A percentile compares a stretch with the other conserved stretches of the same genome.
Conservation (phyloP, 2,797 vertebrate species). For the Babyrousa celebensis region DNA sequence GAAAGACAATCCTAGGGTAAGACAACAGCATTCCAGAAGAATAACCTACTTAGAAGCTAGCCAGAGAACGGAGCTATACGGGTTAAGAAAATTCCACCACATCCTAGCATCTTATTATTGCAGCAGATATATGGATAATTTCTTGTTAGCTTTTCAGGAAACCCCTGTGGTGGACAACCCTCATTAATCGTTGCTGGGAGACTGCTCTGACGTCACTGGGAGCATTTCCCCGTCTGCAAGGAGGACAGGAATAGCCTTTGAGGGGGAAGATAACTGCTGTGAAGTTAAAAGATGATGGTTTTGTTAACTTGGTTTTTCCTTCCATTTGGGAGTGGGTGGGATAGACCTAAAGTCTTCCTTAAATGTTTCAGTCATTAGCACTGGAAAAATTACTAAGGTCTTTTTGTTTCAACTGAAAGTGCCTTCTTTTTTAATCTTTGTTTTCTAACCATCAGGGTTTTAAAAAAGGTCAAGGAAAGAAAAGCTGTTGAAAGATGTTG, state of each 20-base stretch:
- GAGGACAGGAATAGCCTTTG: conserved; percentile 86
- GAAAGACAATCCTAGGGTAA: conserved; percentile 31
- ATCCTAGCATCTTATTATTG: conserved; percentile 84
- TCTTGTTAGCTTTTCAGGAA: conserved; percentile 93
- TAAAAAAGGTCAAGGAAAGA: conserved; percentile 70
- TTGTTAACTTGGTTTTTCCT: conserved; percentile 79
- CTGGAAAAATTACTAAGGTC: conserved; percentile 63
- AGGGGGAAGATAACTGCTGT: conserved; percentile 75
- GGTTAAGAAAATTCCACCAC: conserved; percentile 83
- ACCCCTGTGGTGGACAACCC: conserved; percentile 93
- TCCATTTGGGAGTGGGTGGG: conserved; percentile 43
- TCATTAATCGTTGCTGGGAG: conserved; percentile 92
- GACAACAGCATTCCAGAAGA: conserved; percentile 43
- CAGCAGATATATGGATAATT: conserved; percentile 88
- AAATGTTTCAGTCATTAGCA: conserved; percentile 77
- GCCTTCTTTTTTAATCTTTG: conserved; percentile 71
- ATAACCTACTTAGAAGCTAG: conserved; percentile 69
- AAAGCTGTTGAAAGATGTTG: conserved; percentile 59
- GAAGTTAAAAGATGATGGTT: conserved; percentile 83
- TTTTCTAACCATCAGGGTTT: conserved; percentile 76
- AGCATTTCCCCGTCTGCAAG: conserved; percentile 89
- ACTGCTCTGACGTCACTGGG: conserved; percentile 91
- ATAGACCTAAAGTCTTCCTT: conserved; percentile 66
- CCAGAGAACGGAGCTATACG: conserved; percentile 36
- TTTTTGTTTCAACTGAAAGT: conserved; percentile 75